Base-by-base conservation (phyloP, 2,888 invertebrate species). In the Nebria brevicollis region DNA sequence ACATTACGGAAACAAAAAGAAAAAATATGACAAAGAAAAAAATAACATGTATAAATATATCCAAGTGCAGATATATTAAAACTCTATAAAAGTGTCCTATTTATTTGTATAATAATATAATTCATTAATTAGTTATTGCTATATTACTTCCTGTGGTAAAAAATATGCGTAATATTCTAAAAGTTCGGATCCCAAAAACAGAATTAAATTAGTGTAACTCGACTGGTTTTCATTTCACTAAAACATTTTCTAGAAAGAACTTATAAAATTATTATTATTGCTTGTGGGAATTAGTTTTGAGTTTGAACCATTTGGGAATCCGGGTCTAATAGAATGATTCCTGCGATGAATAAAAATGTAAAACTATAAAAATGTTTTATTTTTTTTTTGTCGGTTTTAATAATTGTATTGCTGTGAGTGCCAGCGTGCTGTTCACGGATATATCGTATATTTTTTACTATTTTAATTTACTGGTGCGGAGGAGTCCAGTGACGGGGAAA, bases 1-100 rank as follows among this genome's bases (percentile, higher is more conserved):
- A 88, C 90, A 90, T 89, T 91, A 90, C 54, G 88, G 90, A 90
- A 91, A 91, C 91, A 90, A 91, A 91, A 92, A 64, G 90, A 91
- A 91, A 92, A 64, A 75, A 80, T 75, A 26, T 41, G 72, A 72
- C 25, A 81, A 76, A 76, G 80, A 66, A 80, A 79, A 79, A 73
- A 73, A 34, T 34, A 80, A 80, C 66, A 75, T 75, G 70, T 80
- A 77, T 73, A 77, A 75, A 81, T 81, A 81, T 81, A 72, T 77
- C 77, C 76, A 86, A 86, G 87, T 88, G 88, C 87, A 87, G 87
- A 87, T 88, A 87, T 86, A 85, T 84, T 84, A 83, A 70, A 70
- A 83, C 83, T 84, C 83, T 84, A 83, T 84, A 84, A 84, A 84
- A 84, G 82, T 82, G 82, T 83, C 82, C 83, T 84, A 83, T 84